phyloP scores from a whole-genome alignment of 2,113 vertebrate species.

The Platysternon megacephalum region DNA sequence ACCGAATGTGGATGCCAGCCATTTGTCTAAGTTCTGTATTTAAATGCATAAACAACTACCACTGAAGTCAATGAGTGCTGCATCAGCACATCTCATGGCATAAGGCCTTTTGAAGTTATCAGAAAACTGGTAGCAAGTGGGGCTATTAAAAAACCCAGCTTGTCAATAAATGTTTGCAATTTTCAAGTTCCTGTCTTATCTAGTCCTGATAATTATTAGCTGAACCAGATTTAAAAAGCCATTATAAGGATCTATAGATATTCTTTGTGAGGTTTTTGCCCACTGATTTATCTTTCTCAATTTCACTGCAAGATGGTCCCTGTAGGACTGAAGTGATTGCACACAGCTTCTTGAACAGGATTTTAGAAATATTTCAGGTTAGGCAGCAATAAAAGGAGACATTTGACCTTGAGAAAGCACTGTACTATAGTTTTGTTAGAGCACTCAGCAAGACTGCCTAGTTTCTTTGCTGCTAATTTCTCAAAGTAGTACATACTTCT shows the following conservation, averaged over 20 bases:
- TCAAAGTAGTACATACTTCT: constrained; percentile 24
- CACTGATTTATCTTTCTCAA: background rate
- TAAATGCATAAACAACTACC: background rate
- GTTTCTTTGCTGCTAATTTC: constrained; percentile 39
- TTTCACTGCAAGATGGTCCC: background rate
- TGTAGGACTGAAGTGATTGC: background rate
- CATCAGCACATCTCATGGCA: background rate
- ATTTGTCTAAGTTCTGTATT: background rate
- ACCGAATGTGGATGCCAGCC: background rate
- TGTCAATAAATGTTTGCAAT: background rate
- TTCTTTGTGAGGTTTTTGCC: background rate
- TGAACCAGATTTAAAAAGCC: background rate
- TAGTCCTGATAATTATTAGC: background rate
- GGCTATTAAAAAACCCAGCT: constrained; percentile 10
- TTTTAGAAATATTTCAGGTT: constrained; percentile 12
- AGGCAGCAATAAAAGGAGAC: background rate
- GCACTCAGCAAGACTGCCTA: background rate
- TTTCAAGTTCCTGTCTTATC: constrained; percentile 1
- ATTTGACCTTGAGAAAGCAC: constrained; percentile 12
- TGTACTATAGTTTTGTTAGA: constrained; percentile 11
- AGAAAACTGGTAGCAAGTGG: background rate
- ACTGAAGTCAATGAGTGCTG: background rate
- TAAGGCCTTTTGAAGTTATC: background rate
- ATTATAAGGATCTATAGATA: background rate
- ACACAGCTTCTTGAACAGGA: background rate